These are phyloP conservation scores for Stratiolaelaps scimitus DNA, from an alignment of 1,140 invertebrate species.

Conservation along the genomic window DNA sequence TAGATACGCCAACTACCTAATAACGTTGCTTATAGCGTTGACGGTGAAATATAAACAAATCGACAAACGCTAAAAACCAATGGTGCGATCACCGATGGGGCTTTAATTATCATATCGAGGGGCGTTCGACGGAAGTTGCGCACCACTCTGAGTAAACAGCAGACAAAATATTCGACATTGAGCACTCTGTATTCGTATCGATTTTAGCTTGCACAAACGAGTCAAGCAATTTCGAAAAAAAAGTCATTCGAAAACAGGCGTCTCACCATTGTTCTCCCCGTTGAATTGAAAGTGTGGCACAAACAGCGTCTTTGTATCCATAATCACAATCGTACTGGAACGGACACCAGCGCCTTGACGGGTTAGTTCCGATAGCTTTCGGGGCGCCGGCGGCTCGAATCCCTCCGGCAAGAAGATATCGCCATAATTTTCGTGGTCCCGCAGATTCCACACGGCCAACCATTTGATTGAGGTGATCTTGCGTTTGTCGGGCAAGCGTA, in stretches of 20 bases:
- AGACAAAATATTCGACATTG: no score
- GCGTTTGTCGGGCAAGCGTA: slow-evolving; percentile 69
- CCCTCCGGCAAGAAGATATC: slow-evolving; percentile 81
- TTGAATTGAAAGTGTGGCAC: slow-evolving; percentile 85
- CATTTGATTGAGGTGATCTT: slow-evolving; percentile 75
- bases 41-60: no score
- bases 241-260: slow-evolving; percentile 9
- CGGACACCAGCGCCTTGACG: slow-evolving; percentile 66
- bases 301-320: slow-evolving; percentile 80
- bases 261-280: slow-evolving; percentile 45
- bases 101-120: no score
- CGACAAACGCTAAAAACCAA: no score
- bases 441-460: slow-evolving; percentile 76
- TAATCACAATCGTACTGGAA: slow-evolving; percentile 74
- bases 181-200: no score
- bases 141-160: no score
- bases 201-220: background rate
- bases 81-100: no score
- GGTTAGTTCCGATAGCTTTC: slow-evolving; percentile 56
- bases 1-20: no score
- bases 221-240: background rate
- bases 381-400: slow-evolving; percentile 67
- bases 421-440: slow-evolving; percentile 63
- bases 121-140: no score
- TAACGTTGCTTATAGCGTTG: no score